Base-by-base conservation (phyloP, 1,140 invertebrate genomes). In the Drosophila dunni region DNA sequence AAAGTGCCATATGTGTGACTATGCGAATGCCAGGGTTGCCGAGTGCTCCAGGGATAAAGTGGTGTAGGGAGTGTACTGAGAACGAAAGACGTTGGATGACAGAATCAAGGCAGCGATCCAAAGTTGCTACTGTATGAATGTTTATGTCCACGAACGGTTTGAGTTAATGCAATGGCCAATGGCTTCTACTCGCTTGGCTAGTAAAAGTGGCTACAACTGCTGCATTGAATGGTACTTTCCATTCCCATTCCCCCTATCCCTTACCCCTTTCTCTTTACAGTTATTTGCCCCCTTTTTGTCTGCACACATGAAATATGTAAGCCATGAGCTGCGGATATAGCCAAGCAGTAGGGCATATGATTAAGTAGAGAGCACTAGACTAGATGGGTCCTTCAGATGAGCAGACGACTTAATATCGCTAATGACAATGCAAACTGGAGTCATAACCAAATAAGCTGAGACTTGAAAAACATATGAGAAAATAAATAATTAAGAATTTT, bases 141-240 rank as follows among this genome's bases (percentile, higher is more conserved):
- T 79, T 83, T 84, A 79, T 83, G 72, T 50, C 36, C 51, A 63
- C 45, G 48, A 60, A 62, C 60, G 60, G 60, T 71, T 75, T 77
- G 81, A 84, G 77, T 80, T 83, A 83, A 84, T 83, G 81, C 81
- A 80, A 74, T 84, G 81, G 60, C 66, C 58, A 63, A 63, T 70
- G 67, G 57, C 51, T 45, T 64, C 44, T 74, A 50, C 10, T 17
- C 34, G 42, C 58, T 50, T 62, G 72, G 51, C 56, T 77, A 74
- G 53, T 77, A 77, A 78, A 78, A 74, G 45, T 74, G 66, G 51
- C 72, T 63, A 62, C 40, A 78, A 78, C 60, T 61, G 51, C 70
- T 50, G 69, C 54, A 62, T 62, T 69, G 40, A 29, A 62, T 62
- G 56, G 54, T 44, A 64, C 60, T 56, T 44, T 8, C 24, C 36